Base-by-base conservation (phyloP, 2,797 vertebrate species). In the Catamblyrhynchus diadema region DNA sequence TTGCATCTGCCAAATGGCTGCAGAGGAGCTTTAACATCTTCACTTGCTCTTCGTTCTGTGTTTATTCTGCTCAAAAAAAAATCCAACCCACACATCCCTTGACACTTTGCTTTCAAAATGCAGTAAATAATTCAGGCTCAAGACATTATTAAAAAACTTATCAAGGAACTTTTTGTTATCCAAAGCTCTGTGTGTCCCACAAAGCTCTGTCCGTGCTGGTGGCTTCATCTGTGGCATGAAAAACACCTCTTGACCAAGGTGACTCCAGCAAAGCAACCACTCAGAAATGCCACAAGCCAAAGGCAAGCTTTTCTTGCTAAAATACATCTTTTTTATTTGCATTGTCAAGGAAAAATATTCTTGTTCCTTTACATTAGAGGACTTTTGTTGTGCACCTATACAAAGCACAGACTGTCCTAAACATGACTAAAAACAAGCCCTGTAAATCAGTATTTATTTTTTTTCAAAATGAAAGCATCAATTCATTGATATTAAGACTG, bases 401-500 rank as follows among this genome's bases (percentile, higher is more conserved):
- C 41, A 45, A 85, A 82, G 71, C n/a, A 77, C 13, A 51, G 8
- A 8, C 12, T 75, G 25, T n/a, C 35, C 42, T 45, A 37, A 61
- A 65, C 1, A 24, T 1, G 12, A n/a, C n/a, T 45, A 23, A 5
- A 60, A 78, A 22, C 32, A 62, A 90, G 21, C 9, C 33, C 54
- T 65, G 32, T 20, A 71, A 81, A 90, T 18, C 1, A 71, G 1
- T 32, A 14, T 27, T 45, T 3, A 2, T 19, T 24, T 17, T 87
- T 60, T 94, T 81, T 13, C 6, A 61, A 86, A 95, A 80, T 25
- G 37, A 92, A 96, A 93, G 65, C 84, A 87, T 64, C 35, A 47
- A 44, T 41, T 14, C n/a, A 79, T 5, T 91, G 66, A 81, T 75
- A 35, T 80, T 65, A 86, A 83, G 47, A 67, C n/a, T 78, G 37